Conservation (phyloP, 2,888 invertebrate genomes). For the Linnaemya vulpina region DNA sequence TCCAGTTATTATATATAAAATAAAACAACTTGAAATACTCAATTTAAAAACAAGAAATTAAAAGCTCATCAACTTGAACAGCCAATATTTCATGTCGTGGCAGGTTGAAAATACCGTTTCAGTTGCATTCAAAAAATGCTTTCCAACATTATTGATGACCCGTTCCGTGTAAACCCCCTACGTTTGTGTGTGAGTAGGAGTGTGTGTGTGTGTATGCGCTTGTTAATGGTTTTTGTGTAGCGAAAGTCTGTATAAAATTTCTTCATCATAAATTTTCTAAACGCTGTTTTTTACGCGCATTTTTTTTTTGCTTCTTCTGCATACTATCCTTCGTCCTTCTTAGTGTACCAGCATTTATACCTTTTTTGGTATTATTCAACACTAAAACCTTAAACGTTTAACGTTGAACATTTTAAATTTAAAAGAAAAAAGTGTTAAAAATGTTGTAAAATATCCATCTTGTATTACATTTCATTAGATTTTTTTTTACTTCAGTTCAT, state of each 20-base stretch:
- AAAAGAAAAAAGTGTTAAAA: constrained; percentile 48
- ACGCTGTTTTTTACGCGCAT: constrained; percentile 50
- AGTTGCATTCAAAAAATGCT: constrained; percentile 39
- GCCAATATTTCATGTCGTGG: constrained; percentile 63
- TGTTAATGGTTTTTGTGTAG: not conserved
- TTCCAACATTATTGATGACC: constrained; percentile 70
- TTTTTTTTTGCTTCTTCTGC: no score
- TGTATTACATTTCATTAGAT: constrained; percentile 54
- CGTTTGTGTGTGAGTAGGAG: not conserved
- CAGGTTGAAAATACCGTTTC: constrained; percentile 62
- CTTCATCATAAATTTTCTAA: constrained; percentile 66
- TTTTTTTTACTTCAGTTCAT: constrained; percentile 4
- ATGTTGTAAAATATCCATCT: constrained; percentile 58
- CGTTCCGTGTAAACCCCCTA: constrained; percentile 32
- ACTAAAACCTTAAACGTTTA: constrained; percentile 20
- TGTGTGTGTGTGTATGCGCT: not conserved
- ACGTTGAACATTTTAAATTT: constrained; percentile 27
- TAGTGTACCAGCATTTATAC: constrained; percentile 44
- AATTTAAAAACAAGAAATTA: constrained; percentile 4
- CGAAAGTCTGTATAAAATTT: constrained; percentile 34
- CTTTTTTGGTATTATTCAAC: constrained; percentile 35
- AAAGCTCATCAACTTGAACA: constrained; percentile 46
- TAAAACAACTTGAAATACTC: constrained; percentile 35
- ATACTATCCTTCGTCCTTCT: not conserved
- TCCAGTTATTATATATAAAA: constrained; percentile 46